Conservation (phyloP, 2,888 invertebrate genomes). For the Dynastes maya region DNA sequence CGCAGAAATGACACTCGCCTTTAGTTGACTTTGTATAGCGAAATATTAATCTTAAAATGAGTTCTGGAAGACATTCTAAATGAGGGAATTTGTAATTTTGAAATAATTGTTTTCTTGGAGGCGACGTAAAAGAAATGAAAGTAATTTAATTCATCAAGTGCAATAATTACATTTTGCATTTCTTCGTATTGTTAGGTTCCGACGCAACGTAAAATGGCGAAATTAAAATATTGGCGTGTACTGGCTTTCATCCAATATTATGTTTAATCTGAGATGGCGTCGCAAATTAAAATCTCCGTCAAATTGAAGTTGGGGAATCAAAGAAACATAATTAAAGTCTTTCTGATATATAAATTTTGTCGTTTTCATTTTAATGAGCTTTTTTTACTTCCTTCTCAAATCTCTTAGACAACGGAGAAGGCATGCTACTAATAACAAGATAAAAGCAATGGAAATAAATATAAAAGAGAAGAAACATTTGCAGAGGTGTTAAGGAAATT, state of each 20-base stretch:
- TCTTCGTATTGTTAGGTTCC: neutral
- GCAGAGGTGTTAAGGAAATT: no score
- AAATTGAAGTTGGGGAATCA: neutral
- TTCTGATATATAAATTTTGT: no score
- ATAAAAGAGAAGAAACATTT: no score
- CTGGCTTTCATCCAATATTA: neutral
- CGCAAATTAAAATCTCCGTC: conserved; percentile 8
- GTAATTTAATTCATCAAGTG: conserved; percentile 6
- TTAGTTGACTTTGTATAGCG: no score
- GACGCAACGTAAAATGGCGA: neutral
- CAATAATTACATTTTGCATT: conserved; percentile 13
- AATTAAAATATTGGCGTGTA: neutral
- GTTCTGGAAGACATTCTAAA: neutral
- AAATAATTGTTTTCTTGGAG: neutral
- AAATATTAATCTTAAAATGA: neutral
- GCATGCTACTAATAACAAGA: no score
- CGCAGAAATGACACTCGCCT: no score
- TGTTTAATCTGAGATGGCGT: neutral
- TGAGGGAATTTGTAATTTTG: neutral
- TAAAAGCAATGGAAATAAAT: no score
- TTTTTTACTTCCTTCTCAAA: no score
- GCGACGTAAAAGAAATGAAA: neutral
- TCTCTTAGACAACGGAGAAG: no score
- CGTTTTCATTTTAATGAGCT: no score
- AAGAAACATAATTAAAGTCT: neutral